Evolutionary conservation across 1,140 invertebrate genomes (phyloP).

Genomic region (Fopius arisanus): DNA sequence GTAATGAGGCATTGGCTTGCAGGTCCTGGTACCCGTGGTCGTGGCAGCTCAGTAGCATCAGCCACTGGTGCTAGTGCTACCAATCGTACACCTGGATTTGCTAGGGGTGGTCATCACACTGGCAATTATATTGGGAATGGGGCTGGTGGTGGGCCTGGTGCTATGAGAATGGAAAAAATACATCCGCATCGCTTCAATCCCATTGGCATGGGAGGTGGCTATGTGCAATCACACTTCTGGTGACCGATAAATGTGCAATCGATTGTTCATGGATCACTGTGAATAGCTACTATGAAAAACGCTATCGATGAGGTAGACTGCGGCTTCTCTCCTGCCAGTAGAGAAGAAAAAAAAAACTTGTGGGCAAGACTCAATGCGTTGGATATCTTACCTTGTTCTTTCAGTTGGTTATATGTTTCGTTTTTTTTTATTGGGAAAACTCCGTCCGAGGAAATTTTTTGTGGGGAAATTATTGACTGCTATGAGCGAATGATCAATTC

Average conservation of each 20-base stretch:
- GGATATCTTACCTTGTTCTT: too few relatives aligned
- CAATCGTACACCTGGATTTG: constrained; percentile 40
- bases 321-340: not conserved
- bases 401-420: too few relatives aligned
- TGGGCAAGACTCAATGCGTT: not conserved
- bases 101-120: constrained; percentile 49
- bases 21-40: constrained; percentile 45
- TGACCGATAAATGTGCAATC: constrained; percentile 44
- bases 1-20: constrained; percentile 26
- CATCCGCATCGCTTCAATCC: constrained; percentile 63
- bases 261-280: not conserved
- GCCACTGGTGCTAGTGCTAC: constrained; percentile 16
- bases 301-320: not conserved
- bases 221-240: constrained; percentile 63
- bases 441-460: not conserved
- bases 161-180: constrained; percentile 64
- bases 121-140: constrained; percentile 50
- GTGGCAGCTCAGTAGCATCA: constrained; percentile 29
- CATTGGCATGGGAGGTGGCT: constrained; percentile 61
- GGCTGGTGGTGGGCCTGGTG: constrained; percentile 55
- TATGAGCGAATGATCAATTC: not conserved
- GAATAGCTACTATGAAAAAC: not conserved
- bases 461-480: not conserved
- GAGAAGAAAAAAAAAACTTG: not conserved
- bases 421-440: not conserved